A percentile compares a stretch with the other conserved stretches of the same genome.
Conservation (phyloP, 1,140 invertebrate genomes). For the Panonychus citri region DNA sequence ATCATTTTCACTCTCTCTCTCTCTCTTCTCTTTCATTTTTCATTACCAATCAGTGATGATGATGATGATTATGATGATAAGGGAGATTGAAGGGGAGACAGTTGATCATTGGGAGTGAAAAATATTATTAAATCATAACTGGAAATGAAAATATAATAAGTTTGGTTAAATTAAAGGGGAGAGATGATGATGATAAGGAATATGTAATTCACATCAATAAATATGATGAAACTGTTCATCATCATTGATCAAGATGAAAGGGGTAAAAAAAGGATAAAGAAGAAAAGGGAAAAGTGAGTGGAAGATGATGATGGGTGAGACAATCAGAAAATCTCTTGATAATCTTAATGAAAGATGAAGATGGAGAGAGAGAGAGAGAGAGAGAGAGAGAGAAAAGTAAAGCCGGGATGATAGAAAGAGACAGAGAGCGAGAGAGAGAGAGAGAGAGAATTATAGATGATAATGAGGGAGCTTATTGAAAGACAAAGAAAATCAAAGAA, state of each 20-base stretch:
- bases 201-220: not conserved
- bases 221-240: not conserved
- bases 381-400: not conserved
- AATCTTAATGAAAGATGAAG: too few species aligned
- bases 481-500: not conserved
- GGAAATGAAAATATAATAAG: not conserved
- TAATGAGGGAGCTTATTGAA: not conserved
- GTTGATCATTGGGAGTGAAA: not conserved
- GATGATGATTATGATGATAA: too few species aligned
- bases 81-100: not conserved
- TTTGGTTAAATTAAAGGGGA: not conserved
- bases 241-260: not conserved
- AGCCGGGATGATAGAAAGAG: not conserved
- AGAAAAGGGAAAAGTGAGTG: not conserved
- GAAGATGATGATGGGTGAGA: too few species aligned
- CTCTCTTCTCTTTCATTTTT: not conserved
- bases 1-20: not conserved
- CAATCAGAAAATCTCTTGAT: too few species aligned
- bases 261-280: not conserved
- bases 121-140: not conserved
- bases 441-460: not conserved
- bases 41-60: not conserved
- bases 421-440: not conserved
- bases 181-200: not conserved
- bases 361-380: not conserved